phyloP scores from a whole-genome alignment of 2,888 invertebrate species.

The Herminia tarsipennalis region DNA sequence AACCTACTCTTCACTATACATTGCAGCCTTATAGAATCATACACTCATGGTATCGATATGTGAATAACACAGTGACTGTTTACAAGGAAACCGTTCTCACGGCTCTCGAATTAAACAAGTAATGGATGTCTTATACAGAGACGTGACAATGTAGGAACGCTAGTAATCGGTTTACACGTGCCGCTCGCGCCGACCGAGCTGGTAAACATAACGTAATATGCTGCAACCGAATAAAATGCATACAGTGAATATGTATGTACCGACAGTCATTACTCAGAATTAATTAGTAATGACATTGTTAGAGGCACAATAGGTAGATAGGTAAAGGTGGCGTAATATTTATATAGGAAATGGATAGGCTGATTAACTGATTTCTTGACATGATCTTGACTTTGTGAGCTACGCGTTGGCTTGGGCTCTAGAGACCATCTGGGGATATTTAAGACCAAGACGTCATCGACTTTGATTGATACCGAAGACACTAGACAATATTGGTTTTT shows the following conservation, averaged over 20 bases:
- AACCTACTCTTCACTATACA: conserved; percentile 47
- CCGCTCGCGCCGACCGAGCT: conserved; percentile 44
- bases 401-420: too few species aligned
- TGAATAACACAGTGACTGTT: conserved; percentile 20
- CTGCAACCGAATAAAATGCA: conserved; percentile 60
- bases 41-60: not conserved
- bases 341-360: too few species aligned
- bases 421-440: too few species aligned
- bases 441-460: too few species aligned
- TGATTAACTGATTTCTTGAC: too few species aligned
- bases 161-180: conserved; percentile 60
- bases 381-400: too few species aligned
- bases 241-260: conserved; percentile 21
- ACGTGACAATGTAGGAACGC: conserved; percentile 15
- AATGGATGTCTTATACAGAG: conserved; percentile 29
- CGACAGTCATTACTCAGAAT: conserved; percentile 1
- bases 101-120: conserved; percentile 23
- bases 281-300: not conserved
- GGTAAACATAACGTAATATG: conserved; percentile 62
- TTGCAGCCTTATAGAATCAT: not conserved
- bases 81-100: not conserved
- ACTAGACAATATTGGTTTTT: too few species aligned
- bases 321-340: too few species aligned
- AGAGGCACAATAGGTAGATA: not conserved
- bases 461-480: too few species aligned